These are phyloP conservation scores for Quadriops clusia DNA, from an alignment of 2,888 invertebrate species.

Conservation along the genomic window DNA sequence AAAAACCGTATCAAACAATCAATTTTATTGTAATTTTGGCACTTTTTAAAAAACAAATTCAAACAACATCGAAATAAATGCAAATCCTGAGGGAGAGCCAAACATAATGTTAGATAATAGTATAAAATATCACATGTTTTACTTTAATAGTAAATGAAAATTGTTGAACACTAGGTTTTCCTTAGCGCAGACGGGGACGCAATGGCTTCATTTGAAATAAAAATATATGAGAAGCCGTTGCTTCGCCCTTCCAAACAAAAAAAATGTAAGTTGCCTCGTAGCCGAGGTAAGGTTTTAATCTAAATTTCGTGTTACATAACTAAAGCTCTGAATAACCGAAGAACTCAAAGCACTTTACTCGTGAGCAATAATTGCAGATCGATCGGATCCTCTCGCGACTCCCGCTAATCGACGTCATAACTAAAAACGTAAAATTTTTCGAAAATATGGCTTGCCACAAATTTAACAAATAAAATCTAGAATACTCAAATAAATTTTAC, in stretches of 20 bases:
- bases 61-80: constrained; percentile 23
- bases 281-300: no score
- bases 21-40: neutral
- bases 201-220: neutral
- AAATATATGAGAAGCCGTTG: no score
- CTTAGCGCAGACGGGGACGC: constrained; percentile 9
- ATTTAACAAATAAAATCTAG: constrained; percentile 31
- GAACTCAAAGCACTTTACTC: constrained; percentile 5
- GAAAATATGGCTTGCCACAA: constrained; percentile 19
- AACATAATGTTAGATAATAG: constrained; percentile 31
- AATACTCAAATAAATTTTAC: constrained; percentile 29
- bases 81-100: constrained; percentile 34
- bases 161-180: constrained; percentile 29
- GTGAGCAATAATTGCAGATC: constrained; percentile 5
- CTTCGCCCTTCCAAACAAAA: no score
- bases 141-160: constrained; percentile 31
- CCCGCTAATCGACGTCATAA: constrained; percentile 12
- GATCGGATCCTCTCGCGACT: constrained; percentile 1
- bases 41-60: constrained; percentile 10
- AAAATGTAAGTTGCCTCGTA: no score
- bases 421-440: constrained; percentile 15
- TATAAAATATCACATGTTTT: constrained; percentile 39
- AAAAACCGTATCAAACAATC: no score
- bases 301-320: no score
- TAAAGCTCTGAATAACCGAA: constrained; percentile 1